phyloP scores from a whole-genome alignment of 2,888 invertebrate genomes.

The Tethea ocularis region DNA sequence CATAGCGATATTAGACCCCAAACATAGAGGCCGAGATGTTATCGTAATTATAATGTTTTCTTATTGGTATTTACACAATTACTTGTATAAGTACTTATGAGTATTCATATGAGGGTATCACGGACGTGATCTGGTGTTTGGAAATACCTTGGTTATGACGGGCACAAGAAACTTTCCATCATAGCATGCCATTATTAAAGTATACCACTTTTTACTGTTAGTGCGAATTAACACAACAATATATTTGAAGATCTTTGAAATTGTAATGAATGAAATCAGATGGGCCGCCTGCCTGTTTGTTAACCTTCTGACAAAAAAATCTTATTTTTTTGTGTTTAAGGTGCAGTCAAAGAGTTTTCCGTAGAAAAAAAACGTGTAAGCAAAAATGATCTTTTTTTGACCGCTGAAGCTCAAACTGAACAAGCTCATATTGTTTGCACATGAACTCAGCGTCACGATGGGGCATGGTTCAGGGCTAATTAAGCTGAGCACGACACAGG shows the following conservation, averaged over 20 bases:
- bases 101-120: slow-evolving; percentile 44
- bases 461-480: slow-evolving; percentile 58
- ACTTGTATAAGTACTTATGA: too few relatives aligned
- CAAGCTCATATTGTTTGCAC: slow-evolving; percentile 11
- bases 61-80: slow-evolving; percentile 77
- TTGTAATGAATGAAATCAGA: too few relatives aligned
- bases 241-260: too few relatives aligned
- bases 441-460: slow-evolving; percentile 38
- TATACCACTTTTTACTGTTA: too few relatives aligned
- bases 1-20: slow-evolving; percentile 64
- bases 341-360: too few relatives aligned
- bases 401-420: background rate
- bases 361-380: too few relatives aligned
- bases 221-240: too few relatives aligned
- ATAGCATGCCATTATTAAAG: background rate
- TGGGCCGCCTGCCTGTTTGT: too few relatives aligned
- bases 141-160: slow-evolving; percentile 28
- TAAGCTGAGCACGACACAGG: slow-evolving; percentile 67
- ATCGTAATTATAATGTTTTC: slow-evolving; percentile 80
- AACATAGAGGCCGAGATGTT: slow-evolving; percentile 73
- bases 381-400: background rate
- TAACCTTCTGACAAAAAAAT: too few relatives aligned
- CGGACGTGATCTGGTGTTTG: slow-evolving; percentile 31
- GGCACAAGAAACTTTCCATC: slow-evolving; percentile 8
- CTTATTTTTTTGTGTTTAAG: too few relatives aligned